Percentiles rank a stretch among this genome's conserved stretches.
phyloP scores from a whole-genome alignment of 2,888 invertebrate genomes.

The Nephrotoma appendiculata region DNA sequence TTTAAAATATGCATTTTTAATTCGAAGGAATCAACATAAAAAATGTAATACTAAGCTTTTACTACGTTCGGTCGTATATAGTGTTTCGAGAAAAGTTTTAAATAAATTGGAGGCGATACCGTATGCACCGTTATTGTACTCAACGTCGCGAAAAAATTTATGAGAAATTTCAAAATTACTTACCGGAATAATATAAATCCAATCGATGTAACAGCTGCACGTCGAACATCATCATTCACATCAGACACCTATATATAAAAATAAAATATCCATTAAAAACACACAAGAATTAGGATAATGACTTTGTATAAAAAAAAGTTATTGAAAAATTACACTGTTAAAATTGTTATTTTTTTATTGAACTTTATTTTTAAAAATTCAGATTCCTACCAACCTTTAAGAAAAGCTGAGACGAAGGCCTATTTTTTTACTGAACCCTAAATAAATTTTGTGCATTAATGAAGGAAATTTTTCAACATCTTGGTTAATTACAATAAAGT shows the following conservation, averaged over 20 bases:
- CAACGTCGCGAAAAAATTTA: not conserved
- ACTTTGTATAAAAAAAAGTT: no score
- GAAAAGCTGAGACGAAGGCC: no score
- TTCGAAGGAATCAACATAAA: not conserved
- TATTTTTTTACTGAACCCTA: no score
- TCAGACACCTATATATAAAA: conserved; percentile 54
- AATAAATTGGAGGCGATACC: conserved; percentile 5
- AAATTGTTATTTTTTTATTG: no score
- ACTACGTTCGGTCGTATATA: not conserved
- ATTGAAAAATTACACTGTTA: no score
- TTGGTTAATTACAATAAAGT: no score
- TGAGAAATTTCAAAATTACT: conserved; percentile 19
- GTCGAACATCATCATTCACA: conserved; percentile 96
- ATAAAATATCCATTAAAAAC: not conserved
- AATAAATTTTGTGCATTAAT: no score
- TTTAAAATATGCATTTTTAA: not conserved
- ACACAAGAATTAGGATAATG: not conserved
- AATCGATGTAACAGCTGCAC: conserved; percentile 96
- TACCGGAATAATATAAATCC: conserved; percentile 91
- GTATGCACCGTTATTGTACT: not conserved
- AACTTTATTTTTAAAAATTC: no score
- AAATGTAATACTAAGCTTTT: not conserved
- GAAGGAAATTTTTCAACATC: no score
- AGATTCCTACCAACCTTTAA: no score
- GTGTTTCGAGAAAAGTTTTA: not conserved